phyloP scores from a whole-genome alignment of 2,888 invertebrate genomes.

The Gibbula magus region DNA sequence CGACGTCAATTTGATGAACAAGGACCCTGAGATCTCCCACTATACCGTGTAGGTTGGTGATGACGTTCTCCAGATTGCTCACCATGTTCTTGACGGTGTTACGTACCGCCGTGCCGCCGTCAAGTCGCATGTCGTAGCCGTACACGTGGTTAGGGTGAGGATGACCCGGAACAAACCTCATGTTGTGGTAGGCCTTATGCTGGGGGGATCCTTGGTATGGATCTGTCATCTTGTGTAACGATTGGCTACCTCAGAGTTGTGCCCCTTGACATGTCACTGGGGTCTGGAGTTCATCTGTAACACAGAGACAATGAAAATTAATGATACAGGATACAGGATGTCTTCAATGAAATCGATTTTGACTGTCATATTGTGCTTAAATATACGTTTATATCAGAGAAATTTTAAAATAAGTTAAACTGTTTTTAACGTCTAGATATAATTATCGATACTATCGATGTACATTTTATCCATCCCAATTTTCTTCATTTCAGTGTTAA shows the following conservation, averaged over 20 bases:
- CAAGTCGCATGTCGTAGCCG: conserved; percentile 2
- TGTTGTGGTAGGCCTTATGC: neutral
- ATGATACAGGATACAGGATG: no score
- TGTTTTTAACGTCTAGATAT: no score
- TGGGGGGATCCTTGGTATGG: neutral
- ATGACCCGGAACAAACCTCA: neutral
- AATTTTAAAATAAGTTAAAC: no score
- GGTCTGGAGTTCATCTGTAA: neutral
- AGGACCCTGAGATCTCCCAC: conserved; percentile 40
- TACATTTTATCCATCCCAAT: no score
- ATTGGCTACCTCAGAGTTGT: neutral
- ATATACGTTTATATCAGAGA: no score
- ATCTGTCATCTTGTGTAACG: neutral
- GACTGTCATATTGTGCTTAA: no score
- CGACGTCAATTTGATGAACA: conserved; percentile 39
- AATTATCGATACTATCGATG: no score
- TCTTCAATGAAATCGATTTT: no score
- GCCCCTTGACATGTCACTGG: neutral
- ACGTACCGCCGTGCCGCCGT: conserved; percentile 19
- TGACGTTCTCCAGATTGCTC: conserved; percentile 37
- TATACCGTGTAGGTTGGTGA: conserved; percentile 38
- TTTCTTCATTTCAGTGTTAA: no score
- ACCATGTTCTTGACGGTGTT: conserved; percentile 37
- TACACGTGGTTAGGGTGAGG: neutral
- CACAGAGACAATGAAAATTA: neutral